Conservation (phyloP, 1,140 invertebrate species). For the Brachionus asplanchnoidis region DNA sequence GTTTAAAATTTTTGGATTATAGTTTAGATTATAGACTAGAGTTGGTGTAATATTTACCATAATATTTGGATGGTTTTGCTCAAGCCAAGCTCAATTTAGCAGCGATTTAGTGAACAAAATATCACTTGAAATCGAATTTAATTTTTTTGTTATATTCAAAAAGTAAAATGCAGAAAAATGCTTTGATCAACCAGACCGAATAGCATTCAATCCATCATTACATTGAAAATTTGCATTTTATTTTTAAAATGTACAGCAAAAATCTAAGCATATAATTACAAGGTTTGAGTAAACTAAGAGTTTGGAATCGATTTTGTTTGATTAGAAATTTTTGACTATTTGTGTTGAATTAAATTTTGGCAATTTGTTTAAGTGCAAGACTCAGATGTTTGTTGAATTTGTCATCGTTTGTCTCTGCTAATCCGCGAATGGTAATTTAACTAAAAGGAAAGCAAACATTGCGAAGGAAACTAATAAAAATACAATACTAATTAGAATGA, state of each 20-base stretch:
- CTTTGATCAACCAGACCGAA: background rate
- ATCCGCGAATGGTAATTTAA: conserved; percentile 8
- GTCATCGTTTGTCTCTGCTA: background rate
- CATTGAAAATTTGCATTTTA: background rate
- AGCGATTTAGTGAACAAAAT: background rate
- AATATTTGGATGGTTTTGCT: background rate
- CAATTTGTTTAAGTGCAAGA: background rate
- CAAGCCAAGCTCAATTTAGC: background rate
- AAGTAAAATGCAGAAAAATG: background rate
- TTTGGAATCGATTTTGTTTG: conserved; percentile 18
- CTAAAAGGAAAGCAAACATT: conserved; percentile 20
- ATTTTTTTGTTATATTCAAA: background rate
- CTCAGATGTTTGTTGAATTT: background rate
- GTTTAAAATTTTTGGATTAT: background rate
- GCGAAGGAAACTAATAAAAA: conserved; percentile 15
- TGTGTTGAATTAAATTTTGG: background rate
- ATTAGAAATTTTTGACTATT: background rate
- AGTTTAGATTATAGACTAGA: background rate
- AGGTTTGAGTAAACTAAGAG: background rate
- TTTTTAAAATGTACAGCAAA: background rate
- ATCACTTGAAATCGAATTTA: background rate
- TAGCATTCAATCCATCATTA: background rate
- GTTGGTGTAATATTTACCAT: background rate
- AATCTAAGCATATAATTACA: background rate
- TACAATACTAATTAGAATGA: conserved; percentile 7